phyloP scores from a whole-genome alignment of 2,797 vertebrate species.

The Fistularia commersonii region DNA sequence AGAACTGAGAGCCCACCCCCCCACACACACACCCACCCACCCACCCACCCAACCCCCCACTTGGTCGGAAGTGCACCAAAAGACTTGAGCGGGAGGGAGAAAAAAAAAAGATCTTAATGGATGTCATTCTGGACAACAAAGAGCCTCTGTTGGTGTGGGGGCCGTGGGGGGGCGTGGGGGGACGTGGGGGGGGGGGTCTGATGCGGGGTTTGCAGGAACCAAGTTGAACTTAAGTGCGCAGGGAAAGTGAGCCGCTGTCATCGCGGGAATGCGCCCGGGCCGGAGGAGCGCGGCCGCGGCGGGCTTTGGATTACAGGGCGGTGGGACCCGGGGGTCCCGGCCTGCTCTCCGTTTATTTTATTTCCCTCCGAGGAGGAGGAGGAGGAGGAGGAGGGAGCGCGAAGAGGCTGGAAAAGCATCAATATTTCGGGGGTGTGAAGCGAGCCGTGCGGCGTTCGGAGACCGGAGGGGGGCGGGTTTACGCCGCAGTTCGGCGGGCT shows the following conservation, averaged over 20 bases:
- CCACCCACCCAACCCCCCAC: not conserved
- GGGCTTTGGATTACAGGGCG: constrained; percentile 80
- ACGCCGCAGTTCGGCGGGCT: no score
- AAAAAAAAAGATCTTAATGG: constrained; percentile 37
- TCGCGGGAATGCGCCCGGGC: constrained; percentile 82
- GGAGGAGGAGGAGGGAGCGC: no score
- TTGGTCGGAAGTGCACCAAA: constrained; percentile 14
- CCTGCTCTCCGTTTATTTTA: constrained; percentile 62
- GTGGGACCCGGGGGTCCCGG: constrained; percentile 69
- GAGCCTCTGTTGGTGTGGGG: constrained; percentile 59
- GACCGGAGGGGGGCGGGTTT: no score
- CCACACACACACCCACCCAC: no score
- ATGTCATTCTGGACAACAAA: constrained; percentile 63
- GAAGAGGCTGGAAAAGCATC: no score
- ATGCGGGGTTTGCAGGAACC: constrained; percentile 52
- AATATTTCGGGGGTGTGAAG: no score
- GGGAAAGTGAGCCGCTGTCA: constrained; percentile 79
- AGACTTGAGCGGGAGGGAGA: constrained; percentile 19
- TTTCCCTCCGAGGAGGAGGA: no score
- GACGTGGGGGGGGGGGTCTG: constrained; percentile 7
- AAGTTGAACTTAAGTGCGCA: constrained; percentile 75
- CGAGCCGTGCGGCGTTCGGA: no score
- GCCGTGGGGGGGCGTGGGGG: constrained; percentile 14
- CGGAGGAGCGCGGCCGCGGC: constrained; percentile 78
- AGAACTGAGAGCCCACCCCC: constrained; percentile 2